Evolutionary conservation across 2,888 invertebrate genomes (phyloP), one percentile per base, ranked within the genome.

Genomic region (Gastrophysa polygoni): DNA sequence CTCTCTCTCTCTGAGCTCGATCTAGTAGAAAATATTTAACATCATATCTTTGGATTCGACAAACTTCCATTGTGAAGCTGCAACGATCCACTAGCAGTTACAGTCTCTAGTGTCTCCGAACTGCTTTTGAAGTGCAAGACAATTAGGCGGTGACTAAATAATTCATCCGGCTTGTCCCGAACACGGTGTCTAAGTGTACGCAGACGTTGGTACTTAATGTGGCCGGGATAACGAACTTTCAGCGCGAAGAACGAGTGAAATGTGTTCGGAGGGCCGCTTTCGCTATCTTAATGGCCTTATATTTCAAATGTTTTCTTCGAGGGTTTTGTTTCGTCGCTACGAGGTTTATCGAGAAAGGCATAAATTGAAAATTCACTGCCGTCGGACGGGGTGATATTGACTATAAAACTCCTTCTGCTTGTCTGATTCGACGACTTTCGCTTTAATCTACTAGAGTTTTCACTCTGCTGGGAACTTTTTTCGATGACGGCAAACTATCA

Each of bases 101-200:
- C n/a, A n/a, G n/a, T n/a, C n/a, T n/a, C 24, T 32, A 32, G 32
- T 32, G 32, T 32, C 28, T 34, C 34, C 28, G n/a, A n/a, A n/a
- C n/a, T n/a, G n/a, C n/a, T 51, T 28, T 11, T 34, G 51, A 7
- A 32, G 20, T 51, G 78, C 77, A 78, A 79, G 78, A 79, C 78
- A 79, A 79, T 79, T 79, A 79, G 77, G 78, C 78, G 78, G 77
- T 76, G 77, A 78, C 78, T 78, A 76, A 78, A 79, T 79, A 78
- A 78, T 78, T 79, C 79, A 78, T 77, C 74, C 76, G 73, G 68
- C 28, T 4, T 77, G 79, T 79, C 78, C 76, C 74, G 71, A 73
- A 73, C 78, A 79, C 78, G 78, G 78, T 77, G 77, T 76, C 75
- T 77, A 75, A 78, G 78, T 76, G 75, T 73, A 73, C 75, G 75